Percentiles rank a stretch among this genome's conserved stretches.
Evolutionary conservation across 2,797 vertebrate species (phyloP).

Genomic region (Danio aesculapii): DNA sequence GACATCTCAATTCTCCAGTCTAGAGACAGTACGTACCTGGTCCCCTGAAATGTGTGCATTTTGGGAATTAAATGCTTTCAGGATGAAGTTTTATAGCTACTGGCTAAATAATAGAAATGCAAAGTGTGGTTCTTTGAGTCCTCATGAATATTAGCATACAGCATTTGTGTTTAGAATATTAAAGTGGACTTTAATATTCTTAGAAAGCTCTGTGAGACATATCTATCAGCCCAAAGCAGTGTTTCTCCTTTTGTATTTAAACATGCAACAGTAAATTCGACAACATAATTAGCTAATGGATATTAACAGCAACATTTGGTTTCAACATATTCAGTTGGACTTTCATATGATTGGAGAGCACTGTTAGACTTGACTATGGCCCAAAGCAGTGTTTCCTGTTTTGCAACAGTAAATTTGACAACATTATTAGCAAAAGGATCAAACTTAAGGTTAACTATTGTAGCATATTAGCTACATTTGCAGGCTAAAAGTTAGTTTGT

Average conservation of each 20-base stretch:
- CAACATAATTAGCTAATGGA: too few species aligned
- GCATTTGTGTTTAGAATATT: slow-evolving; percentile 45
- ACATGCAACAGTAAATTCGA: too few species aligned
- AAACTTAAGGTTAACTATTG: too few species aligned
- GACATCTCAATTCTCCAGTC: slow-evolving; percentile 70
- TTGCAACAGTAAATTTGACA: too few species aligned
- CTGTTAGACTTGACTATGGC: neutral
- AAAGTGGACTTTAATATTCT: slow-evolving; percentile 35
- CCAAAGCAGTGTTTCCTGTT: neutral
- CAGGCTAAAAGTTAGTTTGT: too few species aligned
- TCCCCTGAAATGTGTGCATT: neutral
- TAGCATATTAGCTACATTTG: too few species aligned
- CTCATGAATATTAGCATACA: slow-evolving; percentile 37
- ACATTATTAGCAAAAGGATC: too few species aligned
- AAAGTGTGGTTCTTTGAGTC: slow-evolving; percentile 5
- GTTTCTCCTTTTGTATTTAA: neutral
- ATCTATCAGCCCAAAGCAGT: slow-evolving; percentile 9
- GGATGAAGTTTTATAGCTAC: slow-evolving; percentile 11
- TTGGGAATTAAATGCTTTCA: slow-evolving; percentile 36
- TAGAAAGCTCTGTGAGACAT: slow-evolving; percentile 6
- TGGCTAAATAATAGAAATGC: slow-evolving; percentile 10
- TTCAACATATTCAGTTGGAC: too few species aligned
- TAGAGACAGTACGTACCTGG: slow-evolving; percentile 54
- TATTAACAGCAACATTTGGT: too few species aligned
- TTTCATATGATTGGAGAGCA: too few species aligned